Percentiles rank a stretch among this genome's conserved stretches.
These are phyloP conservation scores for Molothrus ater DNA, from an alignment of 2,797 vertebrate genomes.

Conservation along the genomic window DNA sequence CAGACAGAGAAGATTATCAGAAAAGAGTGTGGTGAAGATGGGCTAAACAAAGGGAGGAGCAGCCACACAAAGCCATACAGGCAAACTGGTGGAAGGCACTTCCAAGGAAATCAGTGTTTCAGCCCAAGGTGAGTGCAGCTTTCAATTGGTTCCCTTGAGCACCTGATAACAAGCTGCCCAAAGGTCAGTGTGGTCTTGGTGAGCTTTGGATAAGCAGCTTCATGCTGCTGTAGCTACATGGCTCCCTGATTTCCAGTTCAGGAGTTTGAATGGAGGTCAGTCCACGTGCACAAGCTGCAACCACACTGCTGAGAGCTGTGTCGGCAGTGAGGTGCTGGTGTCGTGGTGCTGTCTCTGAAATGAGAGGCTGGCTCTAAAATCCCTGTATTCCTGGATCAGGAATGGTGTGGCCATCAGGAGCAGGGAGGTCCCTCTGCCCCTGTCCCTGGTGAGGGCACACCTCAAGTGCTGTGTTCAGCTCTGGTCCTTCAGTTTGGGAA, in stretches of 20 bases:
- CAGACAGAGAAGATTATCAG: not conserved
- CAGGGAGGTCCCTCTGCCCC: not conserved
- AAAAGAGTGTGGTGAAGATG: not conserved
- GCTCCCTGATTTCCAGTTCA: not conserved
- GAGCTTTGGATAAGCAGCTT: not conserved
- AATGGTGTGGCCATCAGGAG: not conserved
- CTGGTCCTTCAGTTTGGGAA: not conserved
- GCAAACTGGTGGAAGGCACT: not conserved
- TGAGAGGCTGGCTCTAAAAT: not conserved
- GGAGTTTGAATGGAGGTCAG: not conserved
- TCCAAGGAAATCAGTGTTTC: not conserved
- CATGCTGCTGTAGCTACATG: not conserved
- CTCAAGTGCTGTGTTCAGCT: not conserved
- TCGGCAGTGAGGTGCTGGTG: rapidly evolving
- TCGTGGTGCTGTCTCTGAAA: not conserved
- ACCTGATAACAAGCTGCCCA: not conserved
- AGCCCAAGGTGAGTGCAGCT: not conserved
- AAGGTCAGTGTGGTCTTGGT: not conserved
- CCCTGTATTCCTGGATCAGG: not conserved
- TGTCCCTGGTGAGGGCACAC: not conserved
- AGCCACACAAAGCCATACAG: not conserved
- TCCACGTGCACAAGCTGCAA: not conserved
- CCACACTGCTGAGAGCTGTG: rapidly evolving
- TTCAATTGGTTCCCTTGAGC: not conserved
- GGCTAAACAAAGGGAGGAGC: not conserved